Conservation (phyloP, 2,888 invertebrate genomes). For the Athetis lepigone region DNA sequence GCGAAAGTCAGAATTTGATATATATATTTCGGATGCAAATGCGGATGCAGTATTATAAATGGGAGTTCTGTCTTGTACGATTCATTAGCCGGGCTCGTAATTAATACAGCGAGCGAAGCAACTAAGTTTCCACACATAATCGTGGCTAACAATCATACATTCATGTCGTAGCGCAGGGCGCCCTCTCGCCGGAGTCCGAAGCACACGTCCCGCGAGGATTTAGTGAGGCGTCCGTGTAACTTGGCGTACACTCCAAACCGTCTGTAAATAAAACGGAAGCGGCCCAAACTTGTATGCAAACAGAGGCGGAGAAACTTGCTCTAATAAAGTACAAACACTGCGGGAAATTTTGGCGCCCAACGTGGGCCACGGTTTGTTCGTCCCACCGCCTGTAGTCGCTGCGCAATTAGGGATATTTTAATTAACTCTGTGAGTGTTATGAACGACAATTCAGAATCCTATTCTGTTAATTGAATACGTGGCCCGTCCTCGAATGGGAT, state of each 20-base stretch:
- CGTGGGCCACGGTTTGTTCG: slow-evolving; percentile 59
- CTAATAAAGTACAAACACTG: slow-evolving; percentile 88
- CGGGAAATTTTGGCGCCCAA: slow-evolving; percentile 72
- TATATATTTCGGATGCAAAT: slow-evolving; percentile 23
- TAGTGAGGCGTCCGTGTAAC: slow-evolving; percentile 63
- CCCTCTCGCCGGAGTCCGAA: slow-evolving; percentile 38
- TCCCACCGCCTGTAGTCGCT: slow-evolving; percentile 63
- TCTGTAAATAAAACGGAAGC: slow-evolving; percentile 68
- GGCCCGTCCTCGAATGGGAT: slow-evolving; percentile 69
- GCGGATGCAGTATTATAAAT: slow-evolving; percentile 29
- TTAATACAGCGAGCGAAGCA: slow-evolving; percentile 33
- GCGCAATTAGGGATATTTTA: slow-evolving; percentile 83
- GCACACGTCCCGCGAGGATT: slow-evolving; percentile 56
- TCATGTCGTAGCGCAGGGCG: slow-evolving; percentile 27
- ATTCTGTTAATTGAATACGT: slow-evolving; percentile 85
- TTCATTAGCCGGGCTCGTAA: slow-evolving; percentile 41
- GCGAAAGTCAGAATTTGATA: slow-evolving; percentile 31
- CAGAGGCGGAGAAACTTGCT: slow-evolving; percentile 79
- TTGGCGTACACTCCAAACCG: slow-evolving; percentile 61
- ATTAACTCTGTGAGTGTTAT: slow-evolving; percentile 85
- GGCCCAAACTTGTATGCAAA: slow-evolving; percentile 76
- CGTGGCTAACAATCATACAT: slow-evolving; percentile 49
- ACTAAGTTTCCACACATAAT: slow-evolving; percentile 53
- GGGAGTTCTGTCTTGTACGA: slow-evolving; percentile 25
- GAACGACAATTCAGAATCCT: slow-evolving; percentile 82